A percentile compares a stretch with the other conserved stretches of the same genome.
These are phyloP conservation scores for Drosophila oshimai DNA, from an alignment of 1,140 invertebrate species.

Conservation along the genomic window DNA sequence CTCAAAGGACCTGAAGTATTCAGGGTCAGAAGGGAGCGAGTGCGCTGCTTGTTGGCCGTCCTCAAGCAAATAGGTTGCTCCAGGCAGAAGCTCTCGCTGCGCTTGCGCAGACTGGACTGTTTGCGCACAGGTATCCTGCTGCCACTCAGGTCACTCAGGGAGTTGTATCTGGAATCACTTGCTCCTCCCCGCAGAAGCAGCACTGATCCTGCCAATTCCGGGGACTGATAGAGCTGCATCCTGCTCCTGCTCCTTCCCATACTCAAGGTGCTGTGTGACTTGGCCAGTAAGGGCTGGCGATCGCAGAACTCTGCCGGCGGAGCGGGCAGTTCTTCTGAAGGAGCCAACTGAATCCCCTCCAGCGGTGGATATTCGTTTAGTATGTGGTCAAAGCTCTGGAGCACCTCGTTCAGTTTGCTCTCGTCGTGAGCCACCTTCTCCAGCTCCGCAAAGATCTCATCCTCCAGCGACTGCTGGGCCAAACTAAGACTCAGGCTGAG, in stretches of 20 bases:
- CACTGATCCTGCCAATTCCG: conserved; percentile 54
- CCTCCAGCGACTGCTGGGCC: conserved; percentile 73
- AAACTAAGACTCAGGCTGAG: conserved; percentile 65
- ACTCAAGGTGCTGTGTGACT: conserved; percentile 70
- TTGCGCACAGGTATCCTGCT: conserved; percentile 83
- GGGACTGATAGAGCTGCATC: conserved; percentile 65
- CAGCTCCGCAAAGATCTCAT: conserved; percentile 81
- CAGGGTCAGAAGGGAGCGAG: conserved; percentile 47
- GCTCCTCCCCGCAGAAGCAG: conserved; percentile 34
- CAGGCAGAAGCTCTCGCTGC: conserved; percentile 53
- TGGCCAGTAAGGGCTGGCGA: conserved; percentile 79
- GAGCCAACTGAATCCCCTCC: not conserved
- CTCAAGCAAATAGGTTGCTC: conserved; percentile 5
- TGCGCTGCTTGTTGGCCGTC: conserved; percentile 33
- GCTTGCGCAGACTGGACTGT: conserved; percentile 58
- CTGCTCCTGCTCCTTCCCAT: conserved; percentile 34
- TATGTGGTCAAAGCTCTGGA: conserved; percentile 87
- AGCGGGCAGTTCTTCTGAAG: conserved; percentile 28
- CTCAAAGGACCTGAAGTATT: conserved; percentile 9
- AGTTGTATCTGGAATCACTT: conserved; percentile 81
- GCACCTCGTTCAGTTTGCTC: conserved; percentile 85
- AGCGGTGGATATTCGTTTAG: conserved; percentile 76
- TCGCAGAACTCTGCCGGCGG: conserved; percentile 56
- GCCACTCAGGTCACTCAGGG: conserved; percentile 84
- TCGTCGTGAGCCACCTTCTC: conserved; percentile 83